A percentile compares a stretch with the other conserved stretches of the same genome.
These are phyloP conservation scores for Nansenia antarctica DNA, from an alignment of 2,113 vertebrate genomes.

Conservation along the genomic window DNA sequence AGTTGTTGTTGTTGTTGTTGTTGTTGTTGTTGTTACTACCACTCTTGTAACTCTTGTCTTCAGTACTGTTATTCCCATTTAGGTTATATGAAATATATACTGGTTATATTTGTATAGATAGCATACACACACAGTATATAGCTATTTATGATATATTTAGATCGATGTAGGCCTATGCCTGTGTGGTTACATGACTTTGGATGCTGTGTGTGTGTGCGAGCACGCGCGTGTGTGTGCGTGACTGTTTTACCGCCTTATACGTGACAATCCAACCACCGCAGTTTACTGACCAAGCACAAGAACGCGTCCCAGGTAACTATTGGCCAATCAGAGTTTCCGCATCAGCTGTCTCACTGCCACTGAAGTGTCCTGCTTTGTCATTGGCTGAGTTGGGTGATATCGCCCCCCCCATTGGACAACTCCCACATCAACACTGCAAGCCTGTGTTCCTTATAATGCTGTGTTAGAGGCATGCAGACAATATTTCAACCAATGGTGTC, in stretches of 20 bases:
- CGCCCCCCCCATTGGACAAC: constrained; percentile 27
- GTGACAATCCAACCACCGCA: constrained; percentile 62
- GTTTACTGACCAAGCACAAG: constrained; percentile 50
- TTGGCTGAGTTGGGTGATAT: constrained; percentile 31
- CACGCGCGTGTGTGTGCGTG: constrained; percentile 20
- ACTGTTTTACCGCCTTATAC: constrained; percentile 46
- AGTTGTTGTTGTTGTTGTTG: too few relatives aligned
- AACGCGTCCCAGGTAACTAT: constrained; percentile 45
- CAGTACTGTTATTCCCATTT: constrained; percentile 22
- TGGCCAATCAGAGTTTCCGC: constrained; percentile 36
- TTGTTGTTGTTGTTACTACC: constrained; percentile 12
- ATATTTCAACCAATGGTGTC: neutral
- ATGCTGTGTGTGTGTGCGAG: constrained; percentile 27
- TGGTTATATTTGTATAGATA: constrained; percentile 27
- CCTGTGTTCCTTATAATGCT: constrained; percentile 7
- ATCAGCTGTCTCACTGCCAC: constrained; percentile 74
- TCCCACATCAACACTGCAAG: constrained; percentile 35
- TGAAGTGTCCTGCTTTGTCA: constrained; percentile 3
- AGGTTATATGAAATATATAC: constrained; percentile 26
- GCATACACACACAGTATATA: constrained; percentile 37
- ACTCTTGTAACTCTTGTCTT: constrained; percentile 14
- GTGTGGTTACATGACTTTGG: neutral
- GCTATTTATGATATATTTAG: constrained; percentile 20
- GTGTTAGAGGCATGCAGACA: neutral
- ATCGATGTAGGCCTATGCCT: constrained; percentile 5